Conservation (phyloP, 1,140 invertebrate genomes). For the Copidosoma floridanum region DNA sequence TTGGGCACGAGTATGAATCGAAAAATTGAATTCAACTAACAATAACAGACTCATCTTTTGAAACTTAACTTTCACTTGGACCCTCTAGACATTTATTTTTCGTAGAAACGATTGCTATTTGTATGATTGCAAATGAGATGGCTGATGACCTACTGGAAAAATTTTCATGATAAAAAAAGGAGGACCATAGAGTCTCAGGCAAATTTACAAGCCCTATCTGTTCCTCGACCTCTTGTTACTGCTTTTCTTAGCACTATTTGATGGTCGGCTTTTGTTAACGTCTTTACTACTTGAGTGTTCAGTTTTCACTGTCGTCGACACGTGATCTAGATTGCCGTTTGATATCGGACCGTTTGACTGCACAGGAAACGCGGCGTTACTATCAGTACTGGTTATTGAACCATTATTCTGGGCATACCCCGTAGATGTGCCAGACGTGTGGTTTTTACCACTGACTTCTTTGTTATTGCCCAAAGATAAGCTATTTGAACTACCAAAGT, state of each 20-base stretch:
- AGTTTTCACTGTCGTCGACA: slow-evolving; percentile 54
- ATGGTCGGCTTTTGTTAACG: slow-evolving; percentile 61
- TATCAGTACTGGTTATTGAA: slow-evolving; percentile 61
- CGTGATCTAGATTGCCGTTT: slow-evolving; percentile 57
- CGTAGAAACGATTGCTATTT: too few species aligned
- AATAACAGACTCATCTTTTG: too few species aligned
- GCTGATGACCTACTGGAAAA: slow-evolving; percentile 1
- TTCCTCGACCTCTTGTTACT: slow-evolving; percentile 69
- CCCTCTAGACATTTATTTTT: too few species aligned
- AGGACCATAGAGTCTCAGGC: too few species aligned
- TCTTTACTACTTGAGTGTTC: slow-evolving; percentile 63
- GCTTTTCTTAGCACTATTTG: slow-evolving; percentile 65
- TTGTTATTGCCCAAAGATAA: slow-evolving; percentile 73
- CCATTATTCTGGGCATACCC: slow-evolving; percentile 62
- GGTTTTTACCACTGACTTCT: slow-evolving; percentile 61
- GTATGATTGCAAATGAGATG: slow-evolving; percentile 5
- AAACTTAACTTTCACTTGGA: too few species aligned
- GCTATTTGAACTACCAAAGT: slow-evolving; percentile 62
- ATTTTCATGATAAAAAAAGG: slow-evolving; percentile 1
- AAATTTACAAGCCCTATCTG: slow-evolving; percentile 52
- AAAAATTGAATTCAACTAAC: too few species aligned
- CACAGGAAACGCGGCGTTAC: slow-evolving; percentile 59
- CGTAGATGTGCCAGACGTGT: slow-evolving; percentile 66
- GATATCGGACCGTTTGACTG: slow-evolving; percentile 61
- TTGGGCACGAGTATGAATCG: too few species aligned